Percentiles rank a stretch among this genome's conserved stretches.
Evolutionary conservation across 1,140 invertebrate genomes (phyloP).

Genomic region (Notospermus geniculatus): DNA sequence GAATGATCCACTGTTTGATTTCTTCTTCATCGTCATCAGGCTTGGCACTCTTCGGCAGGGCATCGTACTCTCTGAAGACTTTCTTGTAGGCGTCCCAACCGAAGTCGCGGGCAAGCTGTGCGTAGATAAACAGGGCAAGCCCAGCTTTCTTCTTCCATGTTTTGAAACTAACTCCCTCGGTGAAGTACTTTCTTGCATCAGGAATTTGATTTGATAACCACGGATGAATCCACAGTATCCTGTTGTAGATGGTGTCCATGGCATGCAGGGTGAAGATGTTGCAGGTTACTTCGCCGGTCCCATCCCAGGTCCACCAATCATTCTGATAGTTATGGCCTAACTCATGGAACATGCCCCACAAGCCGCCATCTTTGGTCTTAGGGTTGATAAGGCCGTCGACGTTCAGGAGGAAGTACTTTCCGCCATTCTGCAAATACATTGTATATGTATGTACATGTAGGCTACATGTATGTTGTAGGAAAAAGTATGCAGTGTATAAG

Average conservation of each 20-base stretch:
- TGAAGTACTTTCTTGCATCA: conserved; percentile 15
- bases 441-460: too few species aligned
- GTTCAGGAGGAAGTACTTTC: conserved; percentile 16
- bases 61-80: too few species aligned
- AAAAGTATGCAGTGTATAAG: too few species aligned
- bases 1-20: too few species aligned
- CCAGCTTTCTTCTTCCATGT: not conserved
- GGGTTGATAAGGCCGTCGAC: conserved; percentile 18
- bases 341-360: conserved; percentile 34
- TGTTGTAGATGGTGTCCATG: conserved; percentile 23
- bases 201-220: conserved; percentile 17
- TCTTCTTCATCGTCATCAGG: too few species aligned
- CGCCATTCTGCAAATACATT: too few species aligned
- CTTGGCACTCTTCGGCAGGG: too few species aligned
- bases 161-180: conserved; percentile 25
- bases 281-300: conserved; percentile 28
- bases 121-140: too few species aligned
- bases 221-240: conserved; percentile 23
- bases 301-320: conserved; percentile 26
- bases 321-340: conserved; percentile 34
- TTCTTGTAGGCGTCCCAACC: too few species aligned
- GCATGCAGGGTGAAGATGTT: conserved; percentile 35
- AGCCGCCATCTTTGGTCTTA: conserved; percentile 18
- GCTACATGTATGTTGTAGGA: too few species aligned
- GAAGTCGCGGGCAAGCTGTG: too few species aligned